These are phyloP conservation scores for Lithobates sylvaticus DNA, from an alignment of 2,797 vertebrate genomes.

Conservation along the genomic window DNA sequence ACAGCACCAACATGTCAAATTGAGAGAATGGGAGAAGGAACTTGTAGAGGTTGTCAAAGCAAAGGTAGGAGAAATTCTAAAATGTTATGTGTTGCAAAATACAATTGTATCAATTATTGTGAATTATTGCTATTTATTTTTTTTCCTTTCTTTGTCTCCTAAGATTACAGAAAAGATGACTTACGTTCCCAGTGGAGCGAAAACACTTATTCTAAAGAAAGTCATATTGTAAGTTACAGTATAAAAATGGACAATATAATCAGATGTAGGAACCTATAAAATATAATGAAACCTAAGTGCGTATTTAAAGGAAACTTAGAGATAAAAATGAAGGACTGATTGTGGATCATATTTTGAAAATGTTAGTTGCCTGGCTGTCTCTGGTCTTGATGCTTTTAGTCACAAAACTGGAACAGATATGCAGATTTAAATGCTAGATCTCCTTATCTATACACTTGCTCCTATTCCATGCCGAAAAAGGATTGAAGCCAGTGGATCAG, in stretches of 20 bases:
- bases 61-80: conserved; percentile 61
- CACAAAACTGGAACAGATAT: too few species aligned
- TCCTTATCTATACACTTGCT: too few species aligned
- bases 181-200: conserved; percentile 59
- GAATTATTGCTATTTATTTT: background rate
- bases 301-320: too few species aligned
- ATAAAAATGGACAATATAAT: background rate
- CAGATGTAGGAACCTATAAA: background rate
- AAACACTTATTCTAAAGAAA: conserved; percentile 66
- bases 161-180: conserved; percentile 69
- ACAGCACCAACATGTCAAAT: conserved; percentile 56
- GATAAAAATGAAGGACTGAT: too few species aligned
- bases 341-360: too few species aligned
- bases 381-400: too few species aligned
- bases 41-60: conserved; percentile 62
- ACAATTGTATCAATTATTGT: background rate
- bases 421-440: too few species aligned
- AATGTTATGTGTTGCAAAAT: too few species aligned
- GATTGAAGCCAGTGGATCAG: too few species aligned
- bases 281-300: too few species aligned
- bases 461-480: too few species aligned
- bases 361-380: too few species aligned
- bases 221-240: conserved; percentile 63
- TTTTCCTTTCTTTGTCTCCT: conserved; percentile 44
- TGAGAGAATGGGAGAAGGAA: conserved; percentile 38